Conservation (phyloP, 2,888 invertebrate genomes). For the Drosophila demipolita region DNA sequence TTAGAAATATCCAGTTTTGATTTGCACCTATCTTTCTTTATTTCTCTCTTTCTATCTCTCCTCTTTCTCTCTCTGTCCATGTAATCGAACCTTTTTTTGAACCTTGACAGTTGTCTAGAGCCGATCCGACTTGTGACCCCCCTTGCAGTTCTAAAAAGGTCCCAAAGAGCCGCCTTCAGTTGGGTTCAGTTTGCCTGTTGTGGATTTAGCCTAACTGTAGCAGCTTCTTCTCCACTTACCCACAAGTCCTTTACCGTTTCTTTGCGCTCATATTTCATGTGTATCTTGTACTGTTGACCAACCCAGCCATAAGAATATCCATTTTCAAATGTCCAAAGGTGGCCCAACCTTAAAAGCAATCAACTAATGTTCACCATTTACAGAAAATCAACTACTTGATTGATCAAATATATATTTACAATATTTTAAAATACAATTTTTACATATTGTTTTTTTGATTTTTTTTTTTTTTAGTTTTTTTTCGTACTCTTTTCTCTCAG, state of each 20-base stretch:
- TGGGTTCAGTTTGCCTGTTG: constrained; percentile 18
- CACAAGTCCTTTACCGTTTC: constrained; percentile 49
- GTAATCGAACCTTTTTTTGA: constrained; percentile 29
- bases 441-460: constrained; percentile 36
- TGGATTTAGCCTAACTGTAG: constrained; percentile 26
- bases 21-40: constrained; percentile 51
- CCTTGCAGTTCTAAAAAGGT: constrained; percentile 32
- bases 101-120: constrained; percentile 45
- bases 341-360: constrained; percentile 28
- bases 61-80: constrained; percentile 9
- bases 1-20: constrained; percentile 55
- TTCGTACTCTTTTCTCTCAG: constrained; percentile 78
- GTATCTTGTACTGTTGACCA: constrained; percentile 47
- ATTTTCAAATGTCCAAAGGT: constrained; percentile 52
- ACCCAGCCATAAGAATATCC: constrained; percentile 42
- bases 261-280: constrained; percentile 39
- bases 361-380: constrained; percentile 63
- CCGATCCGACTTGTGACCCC: constrained; percentile 50
- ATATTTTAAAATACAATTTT: constrained; percentile 46
- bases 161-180: constrained; percentile 19
- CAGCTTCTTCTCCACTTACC: constrained; percentile 35
- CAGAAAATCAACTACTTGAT: constrained; percentile 48
- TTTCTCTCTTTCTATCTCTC: constrained; percentile 2
- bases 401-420: constrained; percentile 45
- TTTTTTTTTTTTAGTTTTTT: constrained; percentile 73